A percentile compares a stretch with the other conserved stretches of the same genome.
Conservation (phyloP, 2,797 vertebrate species). For the Sebastes hopkinsi region DNA sequence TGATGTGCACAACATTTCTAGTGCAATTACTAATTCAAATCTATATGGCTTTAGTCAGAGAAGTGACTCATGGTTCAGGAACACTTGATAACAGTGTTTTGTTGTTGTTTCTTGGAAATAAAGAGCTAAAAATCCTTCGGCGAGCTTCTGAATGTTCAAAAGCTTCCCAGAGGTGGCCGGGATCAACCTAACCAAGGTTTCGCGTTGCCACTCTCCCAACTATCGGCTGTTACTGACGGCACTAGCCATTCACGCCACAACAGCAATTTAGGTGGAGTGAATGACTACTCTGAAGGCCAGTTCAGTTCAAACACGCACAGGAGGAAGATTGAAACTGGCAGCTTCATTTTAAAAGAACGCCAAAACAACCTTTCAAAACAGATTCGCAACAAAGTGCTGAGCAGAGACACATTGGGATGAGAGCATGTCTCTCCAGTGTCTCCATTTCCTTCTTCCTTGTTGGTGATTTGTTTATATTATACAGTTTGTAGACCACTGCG, state of each 20-base stretch:
- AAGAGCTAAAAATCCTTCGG: constrained; percentile 12
- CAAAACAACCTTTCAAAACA: constrained; percentile 26
- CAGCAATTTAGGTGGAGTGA: constrained; percentile 22
- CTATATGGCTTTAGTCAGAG: constrained; percentile 24
- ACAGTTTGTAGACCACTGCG: constrained; percentile 3
- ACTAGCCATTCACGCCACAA: constrained; percentile 6
- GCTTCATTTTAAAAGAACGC: constrained; percentile 26
- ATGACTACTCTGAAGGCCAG: constrained; percentile 36
- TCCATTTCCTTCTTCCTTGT: constrained; percentile 2
- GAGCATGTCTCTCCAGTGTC: constrained; percentile 17
- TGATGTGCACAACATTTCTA: constrained; percentile 42
- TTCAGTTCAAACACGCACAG: constrained; percentile 25
- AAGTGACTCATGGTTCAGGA: constrained; percentile 29
- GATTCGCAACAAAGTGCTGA: constrained; percentile 20
- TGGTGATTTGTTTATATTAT: constrained; percentile 50
- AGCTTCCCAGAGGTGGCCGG: not conserved
- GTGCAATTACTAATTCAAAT: constrained; percentile 49
- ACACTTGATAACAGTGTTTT: constrained; percentile 15
- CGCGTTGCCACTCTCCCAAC: constrained; percentile 83
- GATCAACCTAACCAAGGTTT: constrained; percentile 23
- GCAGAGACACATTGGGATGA: constrained; percentile 25
- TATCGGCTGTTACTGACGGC: constrained; percentile 54
- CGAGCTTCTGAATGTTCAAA: constrained; percentile 27
- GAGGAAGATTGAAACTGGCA: constrained; percentile 19
- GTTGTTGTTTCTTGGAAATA: constrained; percentile 31